Conservation (phyloP, 2,797 vertebrate species). For the Sebastes melanostomus region DNA sequence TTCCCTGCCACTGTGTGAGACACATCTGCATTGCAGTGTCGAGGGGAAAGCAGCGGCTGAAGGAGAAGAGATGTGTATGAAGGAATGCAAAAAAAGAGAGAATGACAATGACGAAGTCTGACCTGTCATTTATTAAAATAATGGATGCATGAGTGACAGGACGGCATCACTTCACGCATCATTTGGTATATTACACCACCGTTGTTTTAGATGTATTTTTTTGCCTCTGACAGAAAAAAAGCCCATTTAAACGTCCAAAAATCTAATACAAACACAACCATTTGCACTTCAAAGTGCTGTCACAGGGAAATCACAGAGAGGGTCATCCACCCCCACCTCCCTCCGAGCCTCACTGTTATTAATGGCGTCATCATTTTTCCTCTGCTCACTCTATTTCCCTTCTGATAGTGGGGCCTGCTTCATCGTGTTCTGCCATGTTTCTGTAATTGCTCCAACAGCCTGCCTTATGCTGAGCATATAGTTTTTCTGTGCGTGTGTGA, state of each 20-base stretch:
- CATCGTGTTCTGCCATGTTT: conserved; percentile 81
- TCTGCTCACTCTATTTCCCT: conserved; percentile 79
- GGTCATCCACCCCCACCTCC: conserved; percentile 72
- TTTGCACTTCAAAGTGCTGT: conserved; percentile 78
- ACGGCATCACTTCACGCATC: conserved; percentile 45
- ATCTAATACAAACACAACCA: conserved; percentile 68
- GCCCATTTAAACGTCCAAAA: conserved; percentile 59
- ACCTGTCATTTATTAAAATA: conserved; percentile 61
- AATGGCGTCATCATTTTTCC: conserved; percentile 82
- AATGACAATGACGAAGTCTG: conserved; percentile 16
- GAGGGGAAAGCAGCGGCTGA: conserved; percentile 42
- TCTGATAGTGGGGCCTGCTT: conserved; percentile 75
- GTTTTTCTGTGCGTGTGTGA: conserved; percentile 49
- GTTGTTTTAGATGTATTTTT: neutral
- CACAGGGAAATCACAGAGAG: conserved; percentile 73
- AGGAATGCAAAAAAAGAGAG: conserved; percentile 13
- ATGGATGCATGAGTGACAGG: conserved; percentile 51
- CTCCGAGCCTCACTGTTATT: conserved; percentile 69
- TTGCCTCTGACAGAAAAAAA: conserved; percentile 44
- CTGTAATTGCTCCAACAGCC: conserved; percentile 81
- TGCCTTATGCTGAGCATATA: conserved; percentile 81
- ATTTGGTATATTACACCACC: conserved; percentile 34
- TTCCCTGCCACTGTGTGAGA: conserved; percentile 64
- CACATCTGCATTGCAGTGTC: conserved; percentile 85
- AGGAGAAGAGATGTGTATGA: conserved; percentile 40